Conservation (phyloP, 1,140 invertebrate genomes). For the Drosophila sechellia region DNA sequence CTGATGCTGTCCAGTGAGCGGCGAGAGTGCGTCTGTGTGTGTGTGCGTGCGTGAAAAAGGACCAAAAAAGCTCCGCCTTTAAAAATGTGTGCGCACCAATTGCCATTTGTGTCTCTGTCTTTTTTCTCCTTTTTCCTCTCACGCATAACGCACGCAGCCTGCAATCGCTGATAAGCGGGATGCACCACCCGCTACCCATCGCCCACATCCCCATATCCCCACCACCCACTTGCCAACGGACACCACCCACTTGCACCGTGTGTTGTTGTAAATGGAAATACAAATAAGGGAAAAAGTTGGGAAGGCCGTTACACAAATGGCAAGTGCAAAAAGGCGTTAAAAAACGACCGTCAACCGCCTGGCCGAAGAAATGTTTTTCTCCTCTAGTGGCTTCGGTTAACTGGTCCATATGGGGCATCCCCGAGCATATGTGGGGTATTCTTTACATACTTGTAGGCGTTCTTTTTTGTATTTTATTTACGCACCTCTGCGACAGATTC, state of each 20-base stretch:
- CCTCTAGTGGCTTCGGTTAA: conserved; percentile 48
- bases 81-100: conserved; percentile 83
- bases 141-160: conserved; percentile 61
- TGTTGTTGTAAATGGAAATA: conserved; percentile 71
- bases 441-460: conserved; percentile 79
- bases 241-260: not conserved
- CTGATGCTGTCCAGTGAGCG: conserved; percentile 62
- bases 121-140: conserved; percentile 78
- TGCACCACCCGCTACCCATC: conserved; percentile 14
- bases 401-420: conserved; percentile 70
- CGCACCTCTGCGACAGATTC: conserved; percentile 53
- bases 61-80: conserved; percentile 84
- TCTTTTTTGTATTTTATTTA: conserved; percentile 69
- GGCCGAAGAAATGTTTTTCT: conserved; percentile 38
- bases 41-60: conserved; percentile 70
- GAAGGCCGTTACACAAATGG: conserved; percentile 72
- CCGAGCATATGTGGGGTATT: conserved; percentile 71
- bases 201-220: not conserved
- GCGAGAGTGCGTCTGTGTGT: conserved; percentile 44
- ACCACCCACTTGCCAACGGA: not conserved
- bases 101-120: conserved; percentile 77
- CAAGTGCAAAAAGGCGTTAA: conserved; percentile 72
- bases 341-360: conserved; percentile 49
- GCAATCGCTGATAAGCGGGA: conserved; percentile 66
- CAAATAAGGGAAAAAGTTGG: conserved; percentile 52